phyloP scores from a whole-genome alignment of 2,113 vertebrate species.

The Pterophyllum scalare region DNA sequence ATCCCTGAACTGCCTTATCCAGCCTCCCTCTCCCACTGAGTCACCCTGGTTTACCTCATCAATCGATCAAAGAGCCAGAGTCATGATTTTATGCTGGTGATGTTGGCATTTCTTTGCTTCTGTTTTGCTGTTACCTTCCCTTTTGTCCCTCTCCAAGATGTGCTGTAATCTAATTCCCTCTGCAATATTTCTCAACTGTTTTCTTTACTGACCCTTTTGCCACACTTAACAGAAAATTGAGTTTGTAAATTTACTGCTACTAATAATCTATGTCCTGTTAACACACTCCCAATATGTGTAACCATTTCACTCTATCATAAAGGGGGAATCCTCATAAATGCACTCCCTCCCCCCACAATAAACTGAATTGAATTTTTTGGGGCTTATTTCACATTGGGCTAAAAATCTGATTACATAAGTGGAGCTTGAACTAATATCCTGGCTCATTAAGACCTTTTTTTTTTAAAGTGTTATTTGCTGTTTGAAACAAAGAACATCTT shows the following conservation, averaged over 20 bases:
- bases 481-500: conserved; percentile 15
- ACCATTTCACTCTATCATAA: conserved; percentile 24
- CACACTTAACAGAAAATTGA: conserved; percentile 24
- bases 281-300: conserved; percentile 49
- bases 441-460: conserved; percentile 41
- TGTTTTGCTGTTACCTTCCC: conserved; percentile 63
- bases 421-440: conserved; percentile 22
- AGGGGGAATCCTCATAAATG: conserved; percentile 26
- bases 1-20: conserved; percentile 7
- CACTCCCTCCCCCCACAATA: not conserved
- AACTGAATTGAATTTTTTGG: conserved; percentile 10
- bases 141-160: conserved; percentile 36
- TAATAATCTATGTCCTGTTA: conserved; percentile 45
- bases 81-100: conserved; percentile 72
- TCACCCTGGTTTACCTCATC: conserved; percentile 72
- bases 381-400: conserved; percentile 28
- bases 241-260: conserved; percentile 7
- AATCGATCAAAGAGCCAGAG: conserved; percentile 61
- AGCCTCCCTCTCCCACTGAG: conserved; percentile 13
- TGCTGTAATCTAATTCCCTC: conserved; percentile 54
- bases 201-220: conserved; percentile 49
- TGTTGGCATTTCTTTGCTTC: conserved; percentile 61
- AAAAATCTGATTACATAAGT: conserved; percentile 18
- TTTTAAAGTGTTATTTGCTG: conserved; percentile 16
- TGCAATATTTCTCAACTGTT: conserved; percentile 60